Base-by-base conservation (phyloP, 2,888 invertebrate species). In the Pseudanteris insignis region DNA sequence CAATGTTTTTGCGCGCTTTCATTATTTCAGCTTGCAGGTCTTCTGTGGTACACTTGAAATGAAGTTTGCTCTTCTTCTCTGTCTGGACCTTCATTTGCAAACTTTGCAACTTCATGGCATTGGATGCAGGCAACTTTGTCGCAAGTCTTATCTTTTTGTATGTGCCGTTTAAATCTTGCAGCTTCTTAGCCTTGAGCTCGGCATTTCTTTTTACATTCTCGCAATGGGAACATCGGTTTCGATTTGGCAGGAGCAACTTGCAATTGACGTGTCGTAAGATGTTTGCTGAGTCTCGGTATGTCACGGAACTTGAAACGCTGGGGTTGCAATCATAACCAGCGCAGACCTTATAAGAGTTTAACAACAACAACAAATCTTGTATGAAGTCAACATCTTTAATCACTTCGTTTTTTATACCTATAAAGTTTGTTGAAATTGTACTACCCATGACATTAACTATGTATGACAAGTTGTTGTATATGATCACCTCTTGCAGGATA, bases 201-300 rank as follows among this genome's bases (percentile, higher is more conserved):
- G 26, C 26, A 26, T 26, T 26, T 26, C 26, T 26, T 26, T 26
- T 26, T n/a, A 26, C 26, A n/a, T 26, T 26, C n/a, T 26, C 26
- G 8, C 26, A 26, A 3, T 26, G 26, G n/a, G 8, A 6, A 9
- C 26, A 26, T 26, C 26, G 3, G 3, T 26, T 26, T 26, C 9
- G 3, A 7, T n/a, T 26, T 9, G n/a, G 26, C 8, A n/a, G 8
- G 2, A 26, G 9, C n/a, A 26, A 26, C 9, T 26, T n/a, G 9
- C 26, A 26, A n/a, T 26, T n/a, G 2, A 2, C 8, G 9, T 26
- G 26, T n/a, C 26, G 26, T n/a, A 26, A 26, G 8, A 26, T 2
- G 26, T 26, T 26, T n/a, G 26, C 26, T n/a, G 8, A n/a, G 2
- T 26, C 26, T 9, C 26, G 8, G 9, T 26, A 26, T 26, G 26